Percentiles rank a stretch among this genome's conserved stretches.
Conservation (phyloP, 2,797 vertebrate species). For the Microtus californicus region DNA sequence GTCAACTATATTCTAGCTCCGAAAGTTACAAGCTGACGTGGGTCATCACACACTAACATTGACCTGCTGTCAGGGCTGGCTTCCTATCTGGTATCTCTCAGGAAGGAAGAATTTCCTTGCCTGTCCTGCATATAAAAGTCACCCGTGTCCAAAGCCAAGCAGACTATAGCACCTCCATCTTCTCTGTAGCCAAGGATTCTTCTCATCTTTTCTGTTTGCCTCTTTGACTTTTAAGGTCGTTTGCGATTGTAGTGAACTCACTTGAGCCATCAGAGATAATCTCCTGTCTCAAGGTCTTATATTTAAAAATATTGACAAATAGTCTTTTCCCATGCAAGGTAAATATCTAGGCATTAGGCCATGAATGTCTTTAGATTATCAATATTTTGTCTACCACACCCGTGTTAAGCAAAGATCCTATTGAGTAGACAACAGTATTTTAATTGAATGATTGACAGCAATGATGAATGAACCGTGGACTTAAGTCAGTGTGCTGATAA, state of each 20-base stretch:
- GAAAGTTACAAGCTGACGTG: not conserved
- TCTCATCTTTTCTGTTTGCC: not conserved
- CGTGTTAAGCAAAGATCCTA: not conserved
- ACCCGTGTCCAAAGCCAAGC: not conserved
- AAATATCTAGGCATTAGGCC: not conserved
- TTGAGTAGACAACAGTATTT: conserved; percentile 41
- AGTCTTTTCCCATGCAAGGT: not conserved
- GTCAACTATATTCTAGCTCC: not conserved
- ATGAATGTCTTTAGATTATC: not conserved
- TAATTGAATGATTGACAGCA: not conserved
- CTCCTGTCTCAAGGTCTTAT: not conserved
- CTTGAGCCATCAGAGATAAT: not conserved
- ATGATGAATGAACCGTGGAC: not conserved
- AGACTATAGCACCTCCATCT: not conserved
- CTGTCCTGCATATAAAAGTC: not conserved
- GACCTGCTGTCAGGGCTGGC: not conserved
- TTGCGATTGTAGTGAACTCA: not conserved
- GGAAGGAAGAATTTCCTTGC: not conserved
- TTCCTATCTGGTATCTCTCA: not conserved
- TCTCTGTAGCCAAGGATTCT: not conserved
- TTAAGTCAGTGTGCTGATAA: conserved; percentile 27
- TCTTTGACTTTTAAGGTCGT: not conserved
- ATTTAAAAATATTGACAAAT: not conserved
- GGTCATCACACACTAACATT: not conserved
- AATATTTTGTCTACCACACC: not conserved